Evolutionary conservation across 35 echinoderm and acorn worm species (phyloP).

Genomic region (Ophiothrix spiculata): DNA sequence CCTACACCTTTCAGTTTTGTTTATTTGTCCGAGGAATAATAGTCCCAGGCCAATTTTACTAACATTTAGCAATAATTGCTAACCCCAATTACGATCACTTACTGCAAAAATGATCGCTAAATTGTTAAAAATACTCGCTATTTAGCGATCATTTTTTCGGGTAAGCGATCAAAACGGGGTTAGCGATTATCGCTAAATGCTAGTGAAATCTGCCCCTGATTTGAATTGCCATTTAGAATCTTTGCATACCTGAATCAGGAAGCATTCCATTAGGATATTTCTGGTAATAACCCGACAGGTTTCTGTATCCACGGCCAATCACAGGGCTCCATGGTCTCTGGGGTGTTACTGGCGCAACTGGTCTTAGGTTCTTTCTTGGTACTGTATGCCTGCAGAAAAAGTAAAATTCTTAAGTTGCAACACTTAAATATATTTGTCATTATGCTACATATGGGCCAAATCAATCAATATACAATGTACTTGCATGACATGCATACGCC

Average conservation of each 20-base stretch:
- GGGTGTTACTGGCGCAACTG: slow-evolving; percentile 21
- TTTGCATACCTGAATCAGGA: slow-evolving; percentile 24
- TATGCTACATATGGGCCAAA: neutral
- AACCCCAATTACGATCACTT: neutral
- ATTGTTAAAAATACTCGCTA: too few relatives aligned
- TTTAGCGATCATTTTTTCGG: too few relatives aligned
- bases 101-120: too few relatives aligned
- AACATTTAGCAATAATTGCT: too few relatives aligned
- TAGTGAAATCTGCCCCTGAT: too few relatives aligned
- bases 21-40: neutral
- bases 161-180: too few relatives aligned
- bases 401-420: neutral
- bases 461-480: too few relatives aligned
- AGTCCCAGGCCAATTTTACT: neutral
- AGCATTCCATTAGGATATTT: slow-evolving; percentile 39
- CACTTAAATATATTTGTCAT: neutral
- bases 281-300: slow-evolving; percentile 22
- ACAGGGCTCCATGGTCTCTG: slow-evolving; percentile 36
- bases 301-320: slow-evolving; percentile 18
- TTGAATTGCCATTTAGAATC: neutral
- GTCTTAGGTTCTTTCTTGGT: slow-evolving; percentile 44
- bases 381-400: slow-evolving; percentile 25
- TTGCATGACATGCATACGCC: too few relatives aligned
- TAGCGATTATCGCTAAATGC: too few relatives aligned
- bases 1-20: neutral